phyloP scores from a whole-genome alignment of 2,113 vertebrate genomes.

The Thinocorus orbignyianus region DNA sequence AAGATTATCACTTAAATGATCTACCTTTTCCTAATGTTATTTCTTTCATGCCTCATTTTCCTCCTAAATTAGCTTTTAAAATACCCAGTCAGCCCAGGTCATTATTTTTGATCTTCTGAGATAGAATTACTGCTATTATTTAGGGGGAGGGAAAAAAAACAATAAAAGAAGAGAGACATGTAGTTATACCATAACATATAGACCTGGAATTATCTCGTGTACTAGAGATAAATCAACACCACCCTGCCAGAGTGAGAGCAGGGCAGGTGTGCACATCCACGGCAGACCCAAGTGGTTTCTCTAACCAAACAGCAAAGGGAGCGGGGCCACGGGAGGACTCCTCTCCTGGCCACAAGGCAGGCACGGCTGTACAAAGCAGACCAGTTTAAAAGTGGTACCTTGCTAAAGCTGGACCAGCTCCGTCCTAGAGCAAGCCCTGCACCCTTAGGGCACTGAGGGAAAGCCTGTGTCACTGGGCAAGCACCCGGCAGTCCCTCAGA shows the following conservation, averaged over 20 bases:
- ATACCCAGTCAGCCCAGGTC: neutral
- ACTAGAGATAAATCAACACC: neutral
- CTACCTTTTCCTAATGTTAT: neutral
- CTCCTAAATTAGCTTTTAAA: conserved; percentile 19
- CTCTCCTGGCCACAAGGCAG: accelerated
- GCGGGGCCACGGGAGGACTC: neutral
- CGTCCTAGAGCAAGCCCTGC: neutral
- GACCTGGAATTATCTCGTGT: neutral
- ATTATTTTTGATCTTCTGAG: conserved; percentile 5
- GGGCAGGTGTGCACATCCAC: neutral
- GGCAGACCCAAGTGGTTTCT: neutral
- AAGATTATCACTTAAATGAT: conserved; percentile 1
- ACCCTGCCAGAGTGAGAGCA: neutral
- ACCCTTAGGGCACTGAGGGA: neutral
- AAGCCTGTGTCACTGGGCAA: accelerated
- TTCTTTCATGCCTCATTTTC: conserved; percentile 31
- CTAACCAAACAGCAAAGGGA: neutral
- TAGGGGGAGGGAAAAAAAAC: accelerated
- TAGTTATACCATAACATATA: neutral
- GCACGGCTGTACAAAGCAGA: neutral
- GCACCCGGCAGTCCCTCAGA: neutral
- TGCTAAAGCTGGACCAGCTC: neutral
- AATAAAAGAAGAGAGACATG: neutral
- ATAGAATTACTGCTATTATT: neutral
- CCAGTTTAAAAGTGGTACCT: neutral